Percentiles rank a stretch among this genome's conserved stretches.
phyloP scores from a whole-genome alignment of 1,140 invertebrate genomes.

The Stegodyphus dumicola region DNA sequence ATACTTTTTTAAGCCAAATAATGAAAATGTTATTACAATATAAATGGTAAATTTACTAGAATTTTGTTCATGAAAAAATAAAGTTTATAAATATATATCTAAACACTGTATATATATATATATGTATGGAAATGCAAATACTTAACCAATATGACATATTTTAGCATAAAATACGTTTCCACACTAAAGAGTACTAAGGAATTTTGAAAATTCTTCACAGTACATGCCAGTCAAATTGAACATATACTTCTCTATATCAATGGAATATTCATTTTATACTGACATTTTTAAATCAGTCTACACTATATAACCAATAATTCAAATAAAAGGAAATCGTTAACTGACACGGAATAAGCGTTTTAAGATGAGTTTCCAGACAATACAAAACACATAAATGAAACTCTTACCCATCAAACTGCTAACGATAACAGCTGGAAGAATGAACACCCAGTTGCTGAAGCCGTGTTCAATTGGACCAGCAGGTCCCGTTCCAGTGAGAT shows the following conservation, averaged over 20 bases:
- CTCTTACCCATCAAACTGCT: conserved; percentile 78
- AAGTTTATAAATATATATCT: not conserved
- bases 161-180: not conserved
- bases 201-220: not conserved
- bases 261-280: not conserved
- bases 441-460: conserved; percentile 82
- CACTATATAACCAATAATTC: not conserved
- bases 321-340: not conserved
- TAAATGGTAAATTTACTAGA: too few relatives aligned
- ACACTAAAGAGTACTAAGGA: not conserved
- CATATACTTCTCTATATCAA: not conserved
- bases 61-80: not conserved
- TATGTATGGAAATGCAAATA: not conserved
- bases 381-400: conserved; percentile 44
- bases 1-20: too few relatives aligned
- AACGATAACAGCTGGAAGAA: conserved; percentile 80
- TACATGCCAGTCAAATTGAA: not conserved
- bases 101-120: not conserved
- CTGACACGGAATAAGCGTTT: not conserved
- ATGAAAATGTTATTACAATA: too few relatives aligned
- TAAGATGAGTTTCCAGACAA: not conserved
- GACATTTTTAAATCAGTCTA: not conserved
- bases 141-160: not conserved
- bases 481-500: conserved; percentile 73
- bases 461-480: conserved; percentile 81